phyloP scores from a whole-genome alignment of 2,113 vertebrate genomes.

The Pollimyrus isidori region DNA sequence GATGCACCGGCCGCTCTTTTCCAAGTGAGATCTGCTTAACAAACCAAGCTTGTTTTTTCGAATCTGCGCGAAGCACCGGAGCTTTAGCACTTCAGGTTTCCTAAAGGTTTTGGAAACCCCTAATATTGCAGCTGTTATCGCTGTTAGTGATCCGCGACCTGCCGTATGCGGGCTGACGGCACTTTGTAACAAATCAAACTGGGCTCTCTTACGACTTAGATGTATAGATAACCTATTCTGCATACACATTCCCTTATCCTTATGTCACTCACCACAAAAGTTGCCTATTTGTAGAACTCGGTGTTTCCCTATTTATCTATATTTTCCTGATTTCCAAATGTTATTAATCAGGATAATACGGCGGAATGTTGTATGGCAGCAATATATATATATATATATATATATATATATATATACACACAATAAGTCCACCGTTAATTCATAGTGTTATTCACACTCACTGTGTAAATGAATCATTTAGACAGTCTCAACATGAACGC shows the following conservation, averaged over 20 bases:
- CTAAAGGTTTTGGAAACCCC: not conserved
- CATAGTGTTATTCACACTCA: not conserved
- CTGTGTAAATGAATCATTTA: not conserved
- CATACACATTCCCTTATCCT: not conserved
- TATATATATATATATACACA: not conserved
- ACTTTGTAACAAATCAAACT: not conserved
- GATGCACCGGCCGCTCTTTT: not conserved
- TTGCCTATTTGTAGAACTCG: not conserved
- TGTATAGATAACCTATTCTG: not conserved
- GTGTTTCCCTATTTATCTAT: not conserved
- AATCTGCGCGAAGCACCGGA: not conserved
- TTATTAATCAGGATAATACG: not conserved
- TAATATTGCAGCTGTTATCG: not conserved
- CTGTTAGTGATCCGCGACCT: not conserved
- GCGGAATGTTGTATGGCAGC: not conserved
- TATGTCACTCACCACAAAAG: not conserved
- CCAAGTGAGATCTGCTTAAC: constrained; percentile 10
- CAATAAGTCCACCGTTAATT: not conserved
- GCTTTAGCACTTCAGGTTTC: not conserved
- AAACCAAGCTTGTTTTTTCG: not conserved
- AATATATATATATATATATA: no score
- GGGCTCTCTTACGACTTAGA: not conserved
- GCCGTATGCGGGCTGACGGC: not conserved
- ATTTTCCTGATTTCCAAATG: not conserved
- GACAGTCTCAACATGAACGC: not conserved